These are phyloP conservation scores for Cenopis cana DNA, from an alignment of 2,888 invertebrate genomes.

Conservation along the genomic window DNA sequence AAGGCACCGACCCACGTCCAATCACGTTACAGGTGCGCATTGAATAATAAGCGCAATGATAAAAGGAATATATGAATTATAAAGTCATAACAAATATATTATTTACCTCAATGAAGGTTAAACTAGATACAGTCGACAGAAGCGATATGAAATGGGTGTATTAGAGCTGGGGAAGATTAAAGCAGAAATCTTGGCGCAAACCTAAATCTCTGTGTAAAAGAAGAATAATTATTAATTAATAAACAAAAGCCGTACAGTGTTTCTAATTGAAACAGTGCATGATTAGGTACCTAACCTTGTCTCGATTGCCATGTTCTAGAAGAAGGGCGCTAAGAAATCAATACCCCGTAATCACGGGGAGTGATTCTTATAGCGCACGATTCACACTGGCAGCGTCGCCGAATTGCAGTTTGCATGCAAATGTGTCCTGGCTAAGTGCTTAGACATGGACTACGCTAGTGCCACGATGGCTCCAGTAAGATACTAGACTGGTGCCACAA, in stretches of 20 bases:
- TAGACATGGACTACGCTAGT: slow-evolving; percentile 38
- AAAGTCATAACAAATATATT: slow-evolving; percentile 21
- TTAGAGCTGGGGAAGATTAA: too few species aligned
- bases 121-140: background rate
- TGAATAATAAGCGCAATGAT: slow-evolving; percentile 30
- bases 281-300: background rate
- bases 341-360: slow-evolving; percentile 26
- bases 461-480: slow-evolving; percentile 32
- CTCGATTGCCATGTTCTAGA: slow-evolving; percentile 5
- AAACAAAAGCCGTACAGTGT: too few species aligned
- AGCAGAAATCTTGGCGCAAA: background rate
- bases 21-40: slow-evolving; percentile 40
- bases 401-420: slow-evolving; percentile 61
- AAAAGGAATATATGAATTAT: slow-evolving; percentile 23
- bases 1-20: slow-evolving; percentile 51
- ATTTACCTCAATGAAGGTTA: background rate
- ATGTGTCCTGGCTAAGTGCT: slow-evolving; percentile 54
- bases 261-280: background rate
- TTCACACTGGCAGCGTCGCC: slow-evolving; percentile 49
- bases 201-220: too few species aligned
- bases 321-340: slow-evolving; percentile 29
- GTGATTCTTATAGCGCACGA: slow-evolving; percentile 48
- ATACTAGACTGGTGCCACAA: slow-evolving; percentile 29
- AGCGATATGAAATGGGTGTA: background rate
- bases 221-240: too few species aligned